A percentile compares a stretch with the other conserved stretches of the same genome.
Conservation (phyloP, 2,888 invertebrate species). For the Eueremaeus valkanovi region DNA sequence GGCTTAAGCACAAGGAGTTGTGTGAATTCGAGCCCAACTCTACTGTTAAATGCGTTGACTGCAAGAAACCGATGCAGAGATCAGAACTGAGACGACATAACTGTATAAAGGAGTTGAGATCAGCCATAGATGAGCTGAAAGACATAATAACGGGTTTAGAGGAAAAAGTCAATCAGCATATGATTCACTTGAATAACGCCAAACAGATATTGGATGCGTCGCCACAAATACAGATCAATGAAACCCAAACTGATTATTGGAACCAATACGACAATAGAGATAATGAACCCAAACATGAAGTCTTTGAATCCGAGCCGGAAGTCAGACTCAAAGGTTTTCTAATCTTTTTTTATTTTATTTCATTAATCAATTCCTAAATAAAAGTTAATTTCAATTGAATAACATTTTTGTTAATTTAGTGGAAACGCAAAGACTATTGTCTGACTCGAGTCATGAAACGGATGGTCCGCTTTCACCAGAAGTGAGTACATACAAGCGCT, state of each 20-base stretch:
- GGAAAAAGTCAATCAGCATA: constrained; percentile 3
- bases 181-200: constrained; percentile 6
- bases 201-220: constrained; percentile 4
- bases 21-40: neutral
- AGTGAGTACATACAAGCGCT: neutral
- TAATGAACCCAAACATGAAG: neutral
- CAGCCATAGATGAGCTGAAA: neutral
- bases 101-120: constrained; percentile 15
- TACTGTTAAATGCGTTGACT: neutral
- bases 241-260: neutral
- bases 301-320: neutral
- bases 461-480: neutral
- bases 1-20: neutral
- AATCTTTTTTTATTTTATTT: too few species aligned
- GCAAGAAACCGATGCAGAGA: neutral
- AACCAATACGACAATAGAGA: neutral
- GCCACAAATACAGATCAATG: neutral
- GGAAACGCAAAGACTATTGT: neutral
- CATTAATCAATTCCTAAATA: neutral
- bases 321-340: neutral
- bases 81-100: neutral
- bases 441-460: neutral
- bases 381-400: neutral
- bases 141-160: neutral
- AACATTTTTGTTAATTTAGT: neutral